Evolutionary conservation across 1,140 invertebrate genomes (phyloP), one percentile per base, ranked within the genome.

Genomic region (Pinna nobilis): DNA sequence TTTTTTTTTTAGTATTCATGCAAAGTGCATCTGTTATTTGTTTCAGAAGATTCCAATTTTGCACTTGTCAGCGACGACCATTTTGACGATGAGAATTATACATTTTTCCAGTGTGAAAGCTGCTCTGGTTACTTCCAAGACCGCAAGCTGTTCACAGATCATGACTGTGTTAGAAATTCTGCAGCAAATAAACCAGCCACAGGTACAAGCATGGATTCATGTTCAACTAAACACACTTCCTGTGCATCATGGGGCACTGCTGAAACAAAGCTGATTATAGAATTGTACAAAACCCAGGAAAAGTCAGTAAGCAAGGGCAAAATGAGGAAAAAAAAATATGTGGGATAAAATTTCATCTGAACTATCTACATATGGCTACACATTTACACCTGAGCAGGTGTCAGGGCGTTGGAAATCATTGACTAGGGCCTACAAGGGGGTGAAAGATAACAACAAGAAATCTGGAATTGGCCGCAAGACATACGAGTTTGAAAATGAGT

Each of bases 401-500:
- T 39, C 25, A 7, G 63, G 61, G 32, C 59, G 64, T 13, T 74
- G 71, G 71, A 74, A 74, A 41, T 55, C 71, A 35, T 6, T 74
- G 1, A 51, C 50, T n/a, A 41, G 55, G n/a, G 41, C n/a, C 18
- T 68, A 74, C 64, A 74, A 67, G 61, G 18, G 32, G 18, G 55
- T 67, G 5, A 66, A 67, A 49, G 70, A 67, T 35, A 23, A 35
- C 13, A 55, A 73, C 13, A 73, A 35, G 23, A 72, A 51, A 44
- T 47, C 23, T 64, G 70, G 70, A 28, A 44, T 33, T 9, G 61
- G 25, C 32, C 30, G 30, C 18, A 72, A 72, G 35, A 65, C 70
- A 18, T 65, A 64, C 47, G 70, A 64, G 47, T 65, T 49, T 44
- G 60, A 72, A 55, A 18, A 23, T 23, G 37, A 71, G 4, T 15